Conservation (phyloP, 2,797 vertebrate genomes). For the Sebastes kiyomatsui region DNA sequence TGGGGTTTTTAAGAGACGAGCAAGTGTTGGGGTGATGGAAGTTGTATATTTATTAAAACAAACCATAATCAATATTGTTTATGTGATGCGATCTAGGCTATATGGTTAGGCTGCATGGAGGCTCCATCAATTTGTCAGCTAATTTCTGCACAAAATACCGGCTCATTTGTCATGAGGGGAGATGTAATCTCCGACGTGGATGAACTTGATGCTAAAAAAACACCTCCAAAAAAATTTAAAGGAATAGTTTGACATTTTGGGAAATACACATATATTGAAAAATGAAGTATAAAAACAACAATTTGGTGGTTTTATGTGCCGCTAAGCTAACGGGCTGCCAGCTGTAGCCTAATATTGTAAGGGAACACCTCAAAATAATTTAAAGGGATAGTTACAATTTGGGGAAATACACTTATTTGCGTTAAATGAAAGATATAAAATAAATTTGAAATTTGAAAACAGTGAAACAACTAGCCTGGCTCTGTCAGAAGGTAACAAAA, state of each 20-base stretch:
- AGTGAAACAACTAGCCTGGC: no score
- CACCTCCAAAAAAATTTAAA: background rate
- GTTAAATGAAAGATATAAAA: no score
- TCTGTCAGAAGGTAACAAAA: no score
- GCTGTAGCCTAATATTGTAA: no score
- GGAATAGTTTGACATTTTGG: background rate
- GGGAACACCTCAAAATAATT: no score
- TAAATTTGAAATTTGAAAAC: no score
- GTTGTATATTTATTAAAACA: slow-evolving; percentile 66
- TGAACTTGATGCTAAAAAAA: background rate
- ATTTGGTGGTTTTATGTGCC: background rate
- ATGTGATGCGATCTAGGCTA: slow-evolving; percentile 38
- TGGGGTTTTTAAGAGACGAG: slow-evolving; percentile 1
- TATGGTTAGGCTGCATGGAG: slow-evolving; percentile 34
- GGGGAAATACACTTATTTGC: no score
- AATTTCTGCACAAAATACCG: slow-evolving; percentile 15
- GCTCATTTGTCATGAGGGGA: slow-evolving; percentile 14
- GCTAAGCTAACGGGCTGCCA: no score
- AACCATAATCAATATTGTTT: slow-evolving; percentile 54
- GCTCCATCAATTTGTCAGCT: slow-evolving; percentile 43
- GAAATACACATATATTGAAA: background rate
- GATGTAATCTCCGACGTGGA: slow-evolving; percentile 1
- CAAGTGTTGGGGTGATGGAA: slow-evolving; percentile 22
- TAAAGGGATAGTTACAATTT: no score
- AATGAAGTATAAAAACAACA: background rate